Conservation (phyloP, 2,113 vertebrate genomes). For the Cottus gobio region DNA sequence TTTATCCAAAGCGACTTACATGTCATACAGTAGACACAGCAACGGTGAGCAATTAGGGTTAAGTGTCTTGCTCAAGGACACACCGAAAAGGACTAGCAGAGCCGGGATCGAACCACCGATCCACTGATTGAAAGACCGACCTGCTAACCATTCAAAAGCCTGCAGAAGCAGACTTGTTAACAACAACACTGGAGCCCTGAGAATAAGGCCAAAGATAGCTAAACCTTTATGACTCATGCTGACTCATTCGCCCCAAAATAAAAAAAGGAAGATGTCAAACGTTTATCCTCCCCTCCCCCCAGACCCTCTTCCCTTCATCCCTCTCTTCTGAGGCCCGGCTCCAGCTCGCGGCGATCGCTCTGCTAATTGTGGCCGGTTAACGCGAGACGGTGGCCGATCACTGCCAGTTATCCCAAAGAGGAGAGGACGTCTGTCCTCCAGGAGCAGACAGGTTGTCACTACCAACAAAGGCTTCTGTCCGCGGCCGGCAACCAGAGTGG, state of each 20-base stretch:
- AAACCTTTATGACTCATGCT: constrained; percentile 25
- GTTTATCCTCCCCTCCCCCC: background rate
- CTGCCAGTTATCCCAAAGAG: constrained; percentile 53
- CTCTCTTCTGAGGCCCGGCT: constrained; percentile 29
- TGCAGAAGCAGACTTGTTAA: constrained; percentile 8
- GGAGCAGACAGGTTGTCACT: constrained; percentile 65
- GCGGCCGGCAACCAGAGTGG: constrained; percentile 37
- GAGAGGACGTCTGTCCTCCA: constrained; percentile 57
- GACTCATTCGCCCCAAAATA: constrained; percentile 43
- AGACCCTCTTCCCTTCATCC: constrained; percentile 11
- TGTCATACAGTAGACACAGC: too few relatives aligned
- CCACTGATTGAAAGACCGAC: too few relatives aligned
- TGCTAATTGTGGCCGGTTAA: constrained; percentile 63
- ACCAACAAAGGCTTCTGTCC: constrained; percentile 26
- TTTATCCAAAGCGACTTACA: too few relatives aligned
- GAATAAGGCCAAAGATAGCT: constrained; percentile 25
- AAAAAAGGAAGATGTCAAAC: constrained; percentile 14
- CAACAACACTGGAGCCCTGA: background rate
- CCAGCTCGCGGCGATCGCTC: constrained; percentile 31
- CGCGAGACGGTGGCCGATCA: constrained; percentile 40
- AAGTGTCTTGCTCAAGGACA: too few relatives aligned
- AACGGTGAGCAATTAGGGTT: too few relatives aligned
- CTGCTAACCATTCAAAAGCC: background rate
- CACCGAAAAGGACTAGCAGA: too few relatives aligned
- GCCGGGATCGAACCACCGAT: too few relatives aligned